phyloP scores from a whole-genome alignment of 1,140 invertebrate genomes.

The Gryllus bimaculatus region DNA sequence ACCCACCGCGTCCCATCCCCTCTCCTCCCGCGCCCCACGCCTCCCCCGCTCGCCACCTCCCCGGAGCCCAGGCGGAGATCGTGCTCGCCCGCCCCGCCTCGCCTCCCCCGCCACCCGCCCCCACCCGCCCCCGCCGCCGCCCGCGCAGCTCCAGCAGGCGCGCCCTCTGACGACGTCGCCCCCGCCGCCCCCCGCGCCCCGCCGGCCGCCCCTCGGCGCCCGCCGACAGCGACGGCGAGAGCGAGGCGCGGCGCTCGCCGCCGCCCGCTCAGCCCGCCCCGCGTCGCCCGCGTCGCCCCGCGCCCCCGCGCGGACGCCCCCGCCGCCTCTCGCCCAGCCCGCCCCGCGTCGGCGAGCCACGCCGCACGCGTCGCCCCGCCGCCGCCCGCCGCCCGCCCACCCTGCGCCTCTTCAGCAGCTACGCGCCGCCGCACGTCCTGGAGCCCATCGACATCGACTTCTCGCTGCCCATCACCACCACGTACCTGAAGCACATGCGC shows the following conservation, averaged over 20 bases:
- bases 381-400: slow-evolving; percentile 20
- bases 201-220: slow-evolving; percentile 60
- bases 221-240: slow-evolving; percentile 33
- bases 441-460: slow-evolving; percentile 53
- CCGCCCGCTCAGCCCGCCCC: not conserved
- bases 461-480: slow-evolving; percentile 74
- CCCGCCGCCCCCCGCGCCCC: slow-evolving; percentile 75
- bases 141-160: slow-evolving; percentile 2
- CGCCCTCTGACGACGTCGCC: slow-evolving; percentile 53
- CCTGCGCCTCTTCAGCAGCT: not conserved
- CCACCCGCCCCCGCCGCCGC: slow-evolving; percentile 24
- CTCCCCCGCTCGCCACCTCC: slow-evolving; percentile 43
- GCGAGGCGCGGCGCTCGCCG: slow-evolving; percentile 14
- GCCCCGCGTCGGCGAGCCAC: not conserved
- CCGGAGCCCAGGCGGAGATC: slow-evolving; percentile 58
- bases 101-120: slow-evolving; percentile 28
- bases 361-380: slow-evolving; percentile 30
- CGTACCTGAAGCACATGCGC: slow-evolving; percentile 71
- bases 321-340: slow-evolving; percentile 17
- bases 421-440: not conserved
- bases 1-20: slow-evolving; percentile 7
- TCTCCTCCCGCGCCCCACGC: slow-evolving; percentile 21
- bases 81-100: slow-evolving; percentile 28
- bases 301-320: slow-evolving; percentile 13
- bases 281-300: not conserved